Conservation (phyloP, 2,888 invertebrate species). For the Dermolepida albohirtum region DNA sequence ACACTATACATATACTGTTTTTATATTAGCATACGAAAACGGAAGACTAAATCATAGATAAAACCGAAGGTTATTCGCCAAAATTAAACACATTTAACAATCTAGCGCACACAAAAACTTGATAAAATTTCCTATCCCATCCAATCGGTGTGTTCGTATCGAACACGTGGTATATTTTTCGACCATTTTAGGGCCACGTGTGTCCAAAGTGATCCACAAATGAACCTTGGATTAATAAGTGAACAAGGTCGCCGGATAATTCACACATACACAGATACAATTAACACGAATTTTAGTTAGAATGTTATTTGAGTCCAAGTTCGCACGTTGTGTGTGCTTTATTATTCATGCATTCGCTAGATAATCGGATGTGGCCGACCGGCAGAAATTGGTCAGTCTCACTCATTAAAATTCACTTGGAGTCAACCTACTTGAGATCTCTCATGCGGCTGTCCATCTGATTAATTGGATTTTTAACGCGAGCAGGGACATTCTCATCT, state of each 20-base stretch:
- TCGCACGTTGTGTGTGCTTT: neutral
- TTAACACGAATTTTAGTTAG: neutral
- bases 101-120: constrained; percentile 4
- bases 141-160: constrained; percentile 15
- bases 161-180: constrained; percentile 38
- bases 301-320: no score
- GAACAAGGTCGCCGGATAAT: constrained; percentile 44
- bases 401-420: no score
- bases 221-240: constrained; percentile 45
- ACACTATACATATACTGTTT: constrained; percentile 10
- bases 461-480: constrained; percentile 1
- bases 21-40: constrained; percentile 6
- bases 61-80: constrained; percentile 31
- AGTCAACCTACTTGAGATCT: no score
- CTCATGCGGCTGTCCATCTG: no score
- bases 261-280: constrained; percentile 34
- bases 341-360: no score
- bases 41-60: constrained; percentile 36
- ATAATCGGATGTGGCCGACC: no score
- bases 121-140: constrained; percentile 34
- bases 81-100: constrained; percentile 5
- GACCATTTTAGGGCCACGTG: constrained; percentile 40
- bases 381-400: no score
- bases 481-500: constrained; percentile 24
- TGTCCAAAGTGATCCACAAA: constrained; percentile 45